Evolutionary conservation across 2,113 vertebrate species (phyloP), one percentile per base, ranked within the genome.

Genomic region (Lycocorax pyrrhopterus): DNA sequence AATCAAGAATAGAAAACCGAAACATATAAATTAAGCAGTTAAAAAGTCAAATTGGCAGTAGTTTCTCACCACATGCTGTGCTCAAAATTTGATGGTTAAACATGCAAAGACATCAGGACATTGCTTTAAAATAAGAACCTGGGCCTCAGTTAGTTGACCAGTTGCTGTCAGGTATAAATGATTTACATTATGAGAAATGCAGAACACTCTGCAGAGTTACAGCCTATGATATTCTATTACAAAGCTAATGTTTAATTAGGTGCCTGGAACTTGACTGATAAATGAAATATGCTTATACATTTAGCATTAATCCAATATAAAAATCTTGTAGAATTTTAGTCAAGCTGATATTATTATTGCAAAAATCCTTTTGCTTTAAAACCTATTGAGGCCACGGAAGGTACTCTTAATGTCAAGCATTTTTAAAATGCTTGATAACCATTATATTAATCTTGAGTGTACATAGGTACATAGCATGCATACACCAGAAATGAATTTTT

Each of bases 131-230:
- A 71, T 20, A 64, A 62, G 32, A 77, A 69, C 26, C 12, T 23
- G 9, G 8, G 13, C 17, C 27, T 62, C 0, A 0, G 8, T 68
- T 68, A 63, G 32, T 7, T 75, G 43, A 37, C 15, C 33, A 46
- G 10, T 46, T 81, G 32, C 13, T 41, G 71, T 30, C 13, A n/a
- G 0, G 0, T 23, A 56, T 20, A 71, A 87, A 81, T 53, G 2
- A 77, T 87, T 81, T 71, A 89, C 15, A 4, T 20, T 52, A n/a
- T 3, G 2, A 26, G 46, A 84, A 74, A 55, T 58, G 47, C 12
- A 66, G 76, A 75, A 12, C 0, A 0, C 8, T 53, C 44, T 75
- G 43, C 1, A 3, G 23, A 56, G 25, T 32, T 74, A 55, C n/a
- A 82, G 29, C 30, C 25, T n/a, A 47, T n/a, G 43, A 55, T 16